phyloP scores from a whole-genome alignment of 2,888 invertebrate genomes.

The Phytoseiulus persimilis region DNA sequence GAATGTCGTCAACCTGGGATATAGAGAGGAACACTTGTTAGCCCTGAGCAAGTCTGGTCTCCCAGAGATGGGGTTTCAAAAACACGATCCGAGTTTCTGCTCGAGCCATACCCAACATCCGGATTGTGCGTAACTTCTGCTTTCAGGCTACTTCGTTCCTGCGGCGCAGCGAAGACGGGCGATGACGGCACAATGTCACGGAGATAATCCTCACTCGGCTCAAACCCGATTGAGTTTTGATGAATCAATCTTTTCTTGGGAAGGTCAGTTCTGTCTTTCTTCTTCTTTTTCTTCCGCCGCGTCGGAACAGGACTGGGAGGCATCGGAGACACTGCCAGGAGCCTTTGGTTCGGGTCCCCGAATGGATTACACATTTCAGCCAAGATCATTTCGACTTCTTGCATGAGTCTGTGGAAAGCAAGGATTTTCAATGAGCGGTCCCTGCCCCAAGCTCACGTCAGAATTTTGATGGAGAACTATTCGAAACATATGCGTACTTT shows the following conservation, averaged over 20 bases:
- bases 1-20: constrained; percentile 16
- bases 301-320: constrained; percentile 18
- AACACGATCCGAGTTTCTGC: too few species aligned
- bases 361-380: constrained; percentile 25
- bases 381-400: constrained; percentile 17
- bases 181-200: not conserved
- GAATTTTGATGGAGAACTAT: too few species aligned
- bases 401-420: not conserved
- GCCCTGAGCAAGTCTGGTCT: too few species aligned
- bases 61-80: not conserved
- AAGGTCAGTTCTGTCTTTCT: not conserved
- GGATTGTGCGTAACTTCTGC: constrained; percentile 28
- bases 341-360: not conserved
- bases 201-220: not conserved
- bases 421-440: too few species aligned
- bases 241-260: not conserved
- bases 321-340: constrained; percentile 11
- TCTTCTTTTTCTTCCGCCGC: constrained; percentile 14
- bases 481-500: not conserved
- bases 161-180: not conserved
- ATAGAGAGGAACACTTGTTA: not conserved
- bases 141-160: not conserved
- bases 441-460: too few species aligned
- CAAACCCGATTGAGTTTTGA: constrained; percentile 28
- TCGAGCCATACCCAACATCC: not conserved